Evolutionary conservation across 2,797 vertebrate genomes (phyloP).

Genomic region (Siniperca obscura): DNA sequence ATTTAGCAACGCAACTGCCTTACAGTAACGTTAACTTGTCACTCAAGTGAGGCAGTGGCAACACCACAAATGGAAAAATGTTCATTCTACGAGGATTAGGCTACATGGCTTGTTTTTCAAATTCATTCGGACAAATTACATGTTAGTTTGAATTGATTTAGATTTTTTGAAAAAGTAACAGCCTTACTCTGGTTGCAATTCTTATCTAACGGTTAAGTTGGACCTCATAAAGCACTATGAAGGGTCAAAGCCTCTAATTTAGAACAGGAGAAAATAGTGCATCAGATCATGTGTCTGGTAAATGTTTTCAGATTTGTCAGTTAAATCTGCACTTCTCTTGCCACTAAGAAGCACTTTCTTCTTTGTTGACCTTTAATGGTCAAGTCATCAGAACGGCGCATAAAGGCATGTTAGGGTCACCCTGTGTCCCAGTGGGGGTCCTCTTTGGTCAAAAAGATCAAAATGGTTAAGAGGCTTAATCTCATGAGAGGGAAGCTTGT

Average conservation of each 20-base stretch:
- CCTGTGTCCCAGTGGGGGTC: conserved; percentile 52
- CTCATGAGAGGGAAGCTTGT: conserved; percentile 57
- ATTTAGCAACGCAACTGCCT: neutral
- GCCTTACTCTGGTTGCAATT: neutral
- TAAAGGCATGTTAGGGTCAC: conserved; percentile 53
- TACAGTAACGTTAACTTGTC: neutral
- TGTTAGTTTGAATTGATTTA: neutral
- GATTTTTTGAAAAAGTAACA: neutral
- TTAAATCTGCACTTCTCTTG: conserved; percentile 6
- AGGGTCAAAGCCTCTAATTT: neutral
- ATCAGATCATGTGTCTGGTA: conserved; percentile 1
- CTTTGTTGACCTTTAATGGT: conserved; percentile 53
- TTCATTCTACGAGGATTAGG: neutral
- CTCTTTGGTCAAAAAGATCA: conserved; percentile 56
- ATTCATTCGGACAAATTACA: neutral
- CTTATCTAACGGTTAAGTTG: neutral
- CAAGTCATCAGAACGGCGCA: conserved; percentile 44
- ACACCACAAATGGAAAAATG: no score
- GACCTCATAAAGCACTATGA: neutral
- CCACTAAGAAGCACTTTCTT: conserved; percentile 22
- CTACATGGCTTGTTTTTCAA: neutral
- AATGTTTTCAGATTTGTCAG: neutral
- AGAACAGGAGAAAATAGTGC: neutral
- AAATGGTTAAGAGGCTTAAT: conserved; percentile 65
- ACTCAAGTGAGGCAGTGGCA: neutral